Evolutionary conservation across 1,140 invertebrate genomes (phyloP).

Genomic region (Procambarus virginalis): DNA sequence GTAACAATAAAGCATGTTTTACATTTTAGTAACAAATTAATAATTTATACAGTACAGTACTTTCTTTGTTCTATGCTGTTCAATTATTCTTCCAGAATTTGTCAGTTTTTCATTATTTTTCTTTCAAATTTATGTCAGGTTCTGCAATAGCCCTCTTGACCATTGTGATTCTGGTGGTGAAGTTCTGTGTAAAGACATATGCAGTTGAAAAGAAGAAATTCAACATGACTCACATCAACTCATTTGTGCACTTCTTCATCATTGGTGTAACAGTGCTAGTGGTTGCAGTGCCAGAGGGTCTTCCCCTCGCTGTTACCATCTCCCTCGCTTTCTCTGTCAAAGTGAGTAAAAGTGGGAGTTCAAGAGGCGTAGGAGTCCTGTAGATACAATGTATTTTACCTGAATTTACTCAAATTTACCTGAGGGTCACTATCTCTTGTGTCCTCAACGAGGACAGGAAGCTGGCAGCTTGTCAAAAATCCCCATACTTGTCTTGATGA

Average conservation of each 20-base stretch:
- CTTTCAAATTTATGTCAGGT: constrained; percentile 1
- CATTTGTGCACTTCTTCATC: constrained; percentile 55
- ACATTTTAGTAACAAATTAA: no score
- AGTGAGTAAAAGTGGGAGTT: not conserved
- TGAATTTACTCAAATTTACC: no score
- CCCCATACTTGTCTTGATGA: no score
- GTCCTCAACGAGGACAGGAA: no score
- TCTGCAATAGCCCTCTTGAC: constrained; percentile 47
- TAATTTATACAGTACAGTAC: no score
- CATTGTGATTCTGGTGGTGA: constrained; percentile 37
- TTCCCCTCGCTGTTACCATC: constrained; percentile 60
- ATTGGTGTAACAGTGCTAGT: constrained; percentile 59
- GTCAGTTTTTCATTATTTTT: not conserved
- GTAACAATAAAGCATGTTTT: no score
- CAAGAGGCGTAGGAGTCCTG: no score
- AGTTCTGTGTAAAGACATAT: constrained; percentile 49
- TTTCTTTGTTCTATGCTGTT: no score
- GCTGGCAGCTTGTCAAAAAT: no score
- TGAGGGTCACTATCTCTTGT: no score
- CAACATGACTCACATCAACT: constrained; percentile 33
- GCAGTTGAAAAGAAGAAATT: constrained; percentile 19
- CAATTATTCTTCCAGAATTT: not conserved
- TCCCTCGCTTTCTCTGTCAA: constrained; percentile 56
- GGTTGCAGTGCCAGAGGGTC: constrained; percentile 56
- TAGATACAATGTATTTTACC: no score